A percentile compares a stretch with the other conserved stretches of the same genome.
These are phyloP conservation scores for Oreocharis arfaki DNA, from an alignment of 2,113 vertebrate species.

Conservation along the genomic window DNA sequence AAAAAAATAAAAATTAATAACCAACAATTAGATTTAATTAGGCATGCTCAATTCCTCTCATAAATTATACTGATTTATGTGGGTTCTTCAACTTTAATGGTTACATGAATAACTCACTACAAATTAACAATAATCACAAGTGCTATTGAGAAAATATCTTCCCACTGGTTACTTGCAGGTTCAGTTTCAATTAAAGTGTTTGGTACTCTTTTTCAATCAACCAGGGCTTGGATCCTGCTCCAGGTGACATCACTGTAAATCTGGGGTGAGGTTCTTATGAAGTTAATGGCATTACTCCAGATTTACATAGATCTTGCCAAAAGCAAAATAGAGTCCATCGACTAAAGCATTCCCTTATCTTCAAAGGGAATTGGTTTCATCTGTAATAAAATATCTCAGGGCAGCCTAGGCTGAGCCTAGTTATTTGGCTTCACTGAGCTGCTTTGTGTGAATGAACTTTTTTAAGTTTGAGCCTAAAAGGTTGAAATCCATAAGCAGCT, in stretches of 20 bases:
- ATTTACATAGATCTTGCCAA: constrained; percentile 2
- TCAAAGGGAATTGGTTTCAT: constrained; percentile 37
- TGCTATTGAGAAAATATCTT: neutral
- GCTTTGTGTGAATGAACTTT: neutral
- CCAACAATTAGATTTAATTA: neutral
- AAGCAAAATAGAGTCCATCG: neutral
- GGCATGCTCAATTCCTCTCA: neutral
- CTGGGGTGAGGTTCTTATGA: neutral
- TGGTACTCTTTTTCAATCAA: neutral
- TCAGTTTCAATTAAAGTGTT: neutral
- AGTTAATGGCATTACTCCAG: constrained; percentile 12
- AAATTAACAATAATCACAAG: constrained; percentile 22
- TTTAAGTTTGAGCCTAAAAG: neutral
- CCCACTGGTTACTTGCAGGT: neutral
- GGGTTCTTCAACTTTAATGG: neutral
- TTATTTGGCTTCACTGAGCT: constrained; percentile 5
- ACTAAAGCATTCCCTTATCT: constrained; percentile 19
- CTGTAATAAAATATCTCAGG: constrained; percentile 24
- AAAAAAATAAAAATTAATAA: too few relatives aligned
- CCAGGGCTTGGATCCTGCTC: neutral
- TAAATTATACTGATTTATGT: constrained; percentile 20
- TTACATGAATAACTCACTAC: constrained; percentile 16
- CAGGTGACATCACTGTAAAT: constrained; percentile 29
- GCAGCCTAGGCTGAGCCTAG: neutral
- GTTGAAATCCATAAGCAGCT: neutral